phyloP scores from a whole-genome alignment of 2,113 vertebrate species.

The Channa maculata region DNA sequence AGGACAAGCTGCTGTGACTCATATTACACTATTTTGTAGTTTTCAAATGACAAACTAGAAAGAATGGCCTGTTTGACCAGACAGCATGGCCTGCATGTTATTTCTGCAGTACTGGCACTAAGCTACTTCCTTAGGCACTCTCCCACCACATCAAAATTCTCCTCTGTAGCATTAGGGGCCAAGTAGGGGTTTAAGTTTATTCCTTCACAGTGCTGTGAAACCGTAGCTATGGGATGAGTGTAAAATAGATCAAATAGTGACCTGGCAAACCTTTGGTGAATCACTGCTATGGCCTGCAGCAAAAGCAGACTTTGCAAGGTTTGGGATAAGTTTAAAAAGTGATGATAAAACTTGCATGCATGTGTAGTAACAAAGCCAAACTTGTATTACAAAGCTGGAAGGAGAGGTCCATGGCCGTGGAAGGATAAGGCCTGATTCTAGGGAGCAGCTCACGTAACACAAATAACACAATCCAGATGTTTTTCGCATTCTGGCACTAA shows the following conservation, averaged over 20 bases:
- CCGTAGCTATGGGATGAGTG: not conserved
- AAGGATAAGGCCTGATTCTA: constrained; percentile 30
- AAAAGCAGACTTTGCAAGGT: not conserved
- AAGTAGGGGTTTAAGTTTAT: constrained; percentile 27
- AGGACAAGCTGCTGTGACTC: constrained; percentile 23
- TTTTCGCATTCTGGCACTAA: constrained; percentile 6
- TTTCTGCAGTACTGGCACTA: constrained; percentile 47
- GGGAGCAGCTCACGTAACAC: constrained; percentile 41
- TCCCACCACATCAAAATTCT: constrained; percentile 22
- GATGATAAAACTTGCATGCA: constrained; percentile 11
- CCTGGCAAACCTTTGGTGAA: constrained; percentile 17
- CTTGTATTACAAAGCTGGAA: constrained; percentile 23
- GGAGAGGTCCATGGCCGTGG: not conserved
- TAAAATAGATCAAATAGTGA: constrained; percentile 32
- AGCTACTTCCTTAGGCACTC: constrained; percentile 29
- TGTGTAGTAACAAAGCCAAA: constrained; percentile 15
- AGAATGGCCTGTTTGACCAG: constrained; percentile 58
- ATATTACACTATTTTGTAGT: constrained; percentile 45
- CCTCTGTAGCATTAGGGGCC: constrained; percentile 13
- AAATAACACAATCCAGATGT: constrained; percentile 51
- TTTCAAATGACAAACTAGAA: constrained; percentile 64
- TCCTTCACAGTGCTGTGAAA: constrained; percentile 21
- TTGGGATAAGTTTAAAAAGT: constrained; percentile 14
- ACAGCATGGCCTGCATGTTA: constrained; percentile 36
- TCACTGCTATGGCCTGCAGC: constrained; percentile 26